A percentile compares a stretch with the other conserved stretches of the same genome.
Conservation (phyloP, 2,797 vertebrate species). For the Potorous gilbertii region DNA sequence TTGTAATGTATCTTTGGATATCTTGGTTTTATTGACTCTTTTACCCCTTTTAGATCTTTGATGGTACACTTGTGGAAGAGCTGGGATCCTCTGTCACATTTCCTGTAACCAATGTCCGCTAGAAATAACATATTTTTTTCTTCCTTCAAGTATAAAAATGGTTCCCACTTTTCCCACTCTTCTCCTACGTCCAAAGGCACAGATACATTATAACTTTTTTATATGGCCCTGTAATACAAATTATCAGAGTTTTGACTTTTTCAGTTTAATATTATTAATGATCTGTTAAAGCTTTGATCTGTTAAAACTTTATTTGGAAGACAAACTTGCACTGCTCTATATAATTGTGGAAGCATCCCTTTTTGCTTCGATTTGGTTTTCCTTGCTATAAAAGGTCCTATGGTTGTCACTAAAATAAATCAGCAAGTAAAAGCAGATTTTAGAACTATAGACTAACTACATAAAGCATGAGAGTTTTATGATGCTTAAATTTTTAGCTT, state of each 20-base stretch:
- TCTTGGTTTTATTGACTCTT: background rate
- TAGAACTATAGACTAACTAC: constrained; percentile 31
- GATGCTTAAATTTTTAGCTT: constrained; percentile 34
- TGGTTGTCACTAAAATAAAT: constrained; percentile 37
- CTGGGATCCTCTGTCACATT: background rate
- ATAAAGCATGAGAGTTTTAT: constrained; percentile 51
- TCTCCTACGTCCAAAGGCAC: background rate
- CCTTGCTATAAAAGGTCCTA: constrained; percentile 17
- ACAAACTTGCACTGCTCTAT: background rate
- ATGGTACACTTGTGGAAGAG: background rate
- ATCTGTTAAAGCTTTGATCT: background rate
- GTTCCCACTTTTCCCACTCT: background rate
- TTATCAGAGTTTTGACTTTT: background rate
- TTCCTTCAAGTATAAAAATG: background rate
- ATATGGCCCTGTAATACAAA: background rate
- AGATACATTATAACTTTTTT: background rate
- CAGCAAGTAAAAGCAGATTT: constrained; percentile 27
- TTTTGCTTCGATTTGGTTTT: constrained; percentile 26
- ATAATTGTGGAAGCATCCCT: background rate
- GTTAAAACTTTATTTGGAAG: background rate
- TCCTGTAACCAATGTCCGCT: background rate
- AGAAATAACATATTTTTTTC: background rate
- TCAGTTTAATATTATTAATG: background rate
- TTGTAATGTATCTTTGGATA: background rate
- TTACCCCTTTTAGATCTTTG: background rate